These are phyloP conservation scores for Balaeniceps rex DNA, from an alignment of 2,113 vertebrate species.

Conservation along the genomic window DNA sequence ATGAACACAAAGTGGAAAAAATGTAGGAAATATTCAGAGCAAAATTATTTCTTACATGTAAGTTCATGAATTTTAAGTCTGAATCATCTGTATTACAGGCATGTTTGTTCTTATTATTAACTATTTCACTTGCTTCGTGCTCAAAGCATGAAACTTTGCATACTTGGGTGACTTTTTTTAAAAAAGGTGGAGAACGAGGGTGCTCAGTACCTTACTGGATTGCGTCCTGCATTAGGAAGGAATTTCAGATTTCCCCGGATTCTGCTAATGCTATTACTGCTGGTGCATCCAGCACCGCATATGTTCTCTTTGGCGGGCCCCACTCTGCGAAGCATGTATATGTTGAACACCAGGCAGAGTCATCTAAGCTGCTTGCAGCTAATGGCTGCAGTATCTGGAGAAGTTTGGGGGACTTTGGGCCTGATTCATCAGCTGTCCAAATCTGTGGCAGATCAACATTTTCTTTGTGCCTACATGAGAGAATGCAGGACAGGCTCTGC, in stretches of 20 bases:
- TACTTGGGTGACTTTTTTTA: background rate
- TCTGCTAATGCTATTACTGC: slow-evolving; percentile 60
- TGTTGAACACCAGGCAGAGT: background rate
- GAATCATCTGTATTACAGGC: background rate
- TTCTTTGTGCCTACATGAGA: background rate
- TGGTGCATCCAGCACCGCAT: slow-evolving; percentile 30
- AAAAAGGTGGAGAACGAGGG: background rate
- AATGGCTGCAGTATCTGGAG: background rate
- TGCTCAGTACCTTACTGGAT: background rate
- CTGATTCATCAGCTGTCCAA: background rate
- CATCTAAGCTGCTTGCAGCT: background rate
- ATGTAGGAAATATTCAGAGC: background rate
- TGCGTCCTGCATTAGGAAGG: background rate
- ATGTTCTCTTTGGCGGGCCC: slow-evolving; percentile 36
- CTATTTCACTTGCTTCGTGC: background rate
- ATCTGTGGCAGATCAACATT: background rate
- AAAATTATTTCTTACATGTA: background rate
- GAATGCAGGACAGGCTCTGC: background rate
- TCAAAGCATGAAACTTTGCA: background rate
- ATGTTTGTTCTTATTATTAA: background rate
- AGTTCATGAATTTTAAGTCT: background rate
- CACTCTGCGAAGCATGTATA: background rate
- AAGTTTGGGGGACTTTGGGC: background rate
- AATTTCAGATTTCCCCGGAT: slow-evolving; percentile 57
- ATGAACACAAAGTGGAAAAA: background rate